Conservation (phyloP, 30 jellyfish, hydroid and myxozoan genomes). For the Hydractinia symbiolongicarpus region DNA sequence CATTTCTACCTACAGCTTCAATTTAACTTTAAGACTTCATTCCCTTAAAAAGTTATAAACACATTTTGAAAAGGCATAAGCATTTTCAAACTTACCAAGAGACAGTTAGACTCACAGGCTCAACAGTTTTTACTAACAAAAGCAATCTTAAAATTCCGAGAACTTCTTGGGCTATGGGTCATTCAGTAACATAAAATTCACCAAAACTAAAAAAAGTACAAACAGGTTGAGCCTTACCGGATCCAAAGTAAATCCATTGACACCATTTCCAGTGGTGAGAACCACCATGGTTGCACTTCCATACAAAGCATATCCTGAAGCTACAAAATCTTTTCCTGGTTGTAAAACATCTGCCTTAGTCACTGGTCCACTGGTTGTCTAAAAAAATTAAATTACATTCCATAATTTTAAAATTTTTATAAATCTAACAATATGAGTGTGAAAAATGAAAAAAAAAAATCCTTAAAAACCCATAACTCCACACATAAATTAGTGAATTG, state of each 20-base stretch:
- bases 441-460: not conserved
- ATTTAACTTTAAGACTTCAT: not conserved
- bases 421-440: not conserved
- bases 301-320: conserved; percentile 98
- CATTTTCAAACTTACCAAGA: no score
- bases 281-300: conserved; percentile 99
- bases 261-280: conserved; percentile 94
- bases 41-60: not conserved
- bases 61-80: no score
- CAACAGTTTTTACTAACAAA: no score
- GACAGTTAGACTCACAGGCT: no score
- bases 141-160: no score
- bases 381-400: conserved; percentile 3
- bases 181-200: not conserved
- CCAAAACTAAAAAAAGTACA: not conserved
- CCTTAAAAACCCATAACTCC: not conserved
- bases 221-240: conserved; percentile 56
- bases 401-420: not conserved
- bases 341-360: conserved; percentile 66
- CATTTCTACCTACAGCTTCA: not conserved
- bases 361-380: conserved; percentile 57
- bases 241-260: conserved; percentile 91
- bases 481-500: no score
- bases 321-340: conserved; percentile 78
- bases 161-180: no score